Conservation (phyloP, 2,888 invertebrate species). For the Tridacna gigas region DNA sequence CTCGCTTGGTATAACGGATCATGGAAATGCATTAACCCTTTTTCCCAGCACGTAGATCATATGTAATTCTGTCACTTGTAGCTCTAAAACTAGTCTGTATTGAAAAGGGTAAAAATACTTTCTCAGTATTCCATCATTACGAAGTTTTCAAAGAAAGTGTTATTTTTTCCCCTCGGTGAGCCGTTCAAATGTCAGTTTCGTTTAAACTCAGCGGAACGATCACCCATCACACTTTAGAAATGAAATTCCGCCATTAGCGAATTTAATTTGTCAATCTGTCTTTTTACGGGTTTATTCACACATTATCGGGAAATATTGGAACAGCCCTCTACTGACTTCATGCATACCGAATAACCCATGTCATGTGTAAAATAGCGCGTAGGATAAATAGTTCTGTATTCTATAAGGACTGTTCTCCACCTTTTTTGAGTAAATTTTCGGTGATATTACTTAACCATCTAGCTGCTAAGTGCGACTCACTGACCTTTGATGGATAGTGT, state of each 20-base stretch:
- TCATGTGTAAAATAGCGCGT: slow-evolving; percentile 6
- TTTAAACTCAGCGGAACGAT: slow-evolving; percentile 49
- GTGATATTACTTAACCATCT: too few species aligned
- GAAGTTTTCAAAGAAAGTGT: background rate
- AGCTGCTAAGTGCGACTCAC: too few species aligned
- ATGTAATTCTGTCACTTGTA: too few species aligned
- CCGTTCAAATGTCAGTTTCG: slow-evolving; percentile 49
- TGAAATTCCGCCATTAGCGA: slow-evolving; percentile 58
- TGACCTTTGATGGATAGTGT: too few species aligned
- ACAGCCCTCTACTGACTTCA: slow-evolving; percentile 20
- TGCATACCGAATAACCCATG: slow-evolving; percentile 30
- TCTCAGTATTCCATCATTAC: slow-evolving; percentile 5
- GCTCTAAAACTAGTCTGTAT: too few species aligned
- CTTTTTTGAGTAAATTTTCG: too few species aligned
- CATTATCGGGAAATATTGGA: slow-evolving; percentile 24
- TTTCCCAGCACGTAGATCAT: too few species aligned
- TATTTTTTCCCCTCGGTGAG: slow-evolving; percentile 14
- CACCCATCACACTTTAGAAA: slow-evolving; percentile 53
- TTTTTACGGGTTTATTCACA: slow-evolving; percentile 49
- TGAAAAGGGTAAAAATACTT: background rate
- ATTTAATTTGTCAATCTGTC: slow-evolving; percentile 52
- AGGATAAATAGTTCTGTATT: slow-evolving; percentile 17
- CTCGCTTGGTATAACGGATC: too few species aligned
- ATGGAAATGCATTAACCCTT: too few species aligned
- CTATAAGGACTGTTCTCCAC: too few species aligned